Evolutionary conservation across 2,113 vertebrate genomes (phyloP), one percentile per base, ranked within the genome.

Genomic region (Nerophis ophidion): DNA sequence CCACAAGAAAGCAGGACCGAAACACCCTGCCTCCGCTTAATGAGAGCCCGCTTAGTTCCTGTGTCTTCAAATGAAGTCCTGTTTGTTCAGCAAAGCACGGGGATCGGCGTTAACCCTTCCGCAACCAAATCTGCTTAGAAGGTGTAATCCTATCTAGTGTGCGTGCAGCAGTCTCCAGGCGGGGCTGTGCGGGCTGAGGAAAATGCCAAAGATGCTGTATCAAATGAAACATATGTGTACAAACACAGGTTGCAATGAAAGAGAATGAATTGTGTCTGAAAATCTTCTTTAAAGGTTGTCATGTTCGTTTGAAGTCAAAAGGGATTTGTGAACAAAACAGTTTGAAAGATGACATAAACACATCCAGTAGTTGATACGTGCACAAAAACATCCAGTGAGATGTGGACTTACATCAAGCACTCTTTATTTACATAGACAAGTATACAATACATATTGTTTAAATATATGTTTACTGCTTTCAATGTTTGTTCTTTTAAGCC

Each of bases 91-190:
- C 71, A 84, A 72, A 82, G 84, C 81, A 85, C 63, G 76, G 77
- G 85, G 74, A 83, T 84, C 76, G 68, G 74, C 68, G 79, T 89
- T 85, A 90, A 88, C 85, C 86, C 87, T 86, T 88, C 87, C 78
- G 76, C 81, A 81, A 86, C 78, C 19, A 87, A 90, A 91, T 89
- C 81, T 89, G 80, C 89, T 90, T 89, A 89, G 82, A 86, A 87
- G 82, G 87, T 91, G 88, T 91, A 90, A 91, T 90, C 89, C 90
- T 84, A 85, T 89, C 89, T 89, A 84, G 77, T 88, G 79, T 84
- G 88, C 86, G 85, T 88, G 84, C 86, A 83, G 82, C 80, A 86
- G 84, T 90, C 89, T 90, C 80, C 87, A 90, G 89, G 88, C 88
- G 74, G 84, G 87, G 86, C 77, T 89, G 83, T 65, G 72, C 68